Evolutionary conservation across 1,140 invertebrate genomes (phyloP).

Genomic region (Prorops nasuta): DNA sequence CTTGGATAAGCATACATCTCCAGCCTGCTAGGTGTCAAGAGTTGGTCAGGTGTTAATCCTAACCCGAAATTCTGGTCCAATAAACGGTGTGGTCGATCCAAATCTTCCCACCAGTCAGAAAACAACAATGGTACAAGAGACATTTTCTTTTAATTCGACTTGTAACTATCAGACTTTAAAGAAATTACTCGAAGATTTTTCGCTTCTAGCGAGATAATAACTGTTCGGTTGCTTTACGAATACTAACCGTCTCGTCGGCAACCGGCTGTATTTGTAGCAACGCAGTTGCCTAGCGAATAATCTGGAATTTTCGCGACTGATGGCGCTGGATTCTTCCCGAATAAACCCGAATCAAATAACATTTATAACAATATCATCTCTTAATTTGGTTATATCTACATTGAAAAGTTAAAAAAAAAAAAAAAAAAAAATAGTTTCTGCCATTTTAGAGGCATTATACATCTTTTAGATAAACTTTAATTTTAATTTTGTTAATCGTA

Average conservation of each 20-base stretch:
- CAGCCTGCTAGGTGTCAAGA: conserved; percentile 3
- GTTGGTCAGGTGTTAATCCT: conserved; percentile 17
- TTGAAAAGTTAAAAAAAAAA: no score
- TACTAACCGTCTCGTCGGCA: background rate
- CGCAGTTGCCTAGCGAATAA: background rate
- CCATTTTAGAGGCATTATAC: no score
- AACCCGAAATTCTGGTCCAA: conserved; percentile 42
- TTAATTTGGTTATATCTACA: no score
- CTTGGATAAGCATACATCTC: conserved; percentile 3
- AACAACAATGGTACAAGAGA: conserved; percentile 51
- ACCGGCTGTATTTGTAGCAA: background rate
- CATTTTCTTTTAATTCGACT: no score
- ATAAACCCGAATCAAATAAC: no score
- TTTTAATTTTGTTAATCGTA: no score
- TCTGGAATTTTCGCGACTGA: background rate
- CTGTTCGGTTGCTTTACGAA: background rate
- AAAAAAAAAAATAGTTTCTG: no score
- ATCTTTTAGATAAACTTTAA: no score
- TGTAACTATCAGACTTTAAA: no score
- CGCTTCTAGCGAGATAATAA: background rate
- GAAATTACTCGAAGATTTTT: background rate
- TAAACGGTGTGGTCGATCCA: conserved; percentile 33
- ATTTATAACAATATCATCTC: no score
- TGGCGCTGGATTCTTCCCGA: no score
- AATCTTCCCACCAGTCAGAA: conserved; percentile 51